Conservation (phyloP, 2,113 vertebrate genomes). For the Ailurus styani region DNA sequence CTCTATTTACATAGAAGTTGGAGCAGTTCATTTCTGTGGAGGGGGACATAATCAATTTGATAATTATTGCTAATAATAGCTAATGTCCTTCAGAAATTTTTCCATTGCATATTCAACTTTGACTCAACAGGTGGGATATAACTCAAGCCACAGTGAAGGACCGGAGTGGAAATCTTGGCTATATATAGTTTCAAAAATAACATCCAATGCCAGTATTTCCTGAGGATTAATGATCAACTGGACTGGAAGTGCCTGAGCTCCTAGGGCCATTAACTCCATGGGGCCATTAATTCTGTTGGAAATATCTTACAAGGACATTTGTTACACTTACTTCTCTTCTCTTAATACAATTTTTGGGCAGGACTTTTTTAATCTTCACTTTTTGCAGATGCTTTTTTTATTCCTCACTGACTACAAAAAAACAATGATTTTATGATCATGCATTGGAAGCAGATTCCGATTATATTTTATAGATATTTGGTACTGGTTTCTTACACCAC, state of each 20-base stretch:
- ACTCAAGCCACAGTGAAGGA: constrained; percentile 7
- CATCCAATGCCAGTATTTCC: constrained; percentile 59
- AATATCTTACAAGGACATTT: constrained; percentile 67
- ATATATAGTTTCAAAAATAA: constrained; percentile 69
- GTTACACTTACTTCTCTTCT: constrained; percentile 38
- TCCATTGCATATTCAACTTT: not conserved
- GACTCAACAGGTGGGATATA: constrained; percentile 50
- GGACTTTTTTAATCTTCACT: not conserved
- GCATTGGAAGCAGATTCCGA: not conserved
- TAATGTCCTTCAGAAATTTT: not conserved
- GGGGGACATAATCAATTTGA: not conserved
- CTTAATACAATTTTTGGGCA: constrained; percentile 20
- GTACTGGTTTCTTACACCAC: not conserved
- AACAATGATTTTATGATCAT: not conserved
- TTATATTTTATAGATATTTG: not conserved
- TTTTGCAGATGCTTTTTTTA: constrained; percentile 12
- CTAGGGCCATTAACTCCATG: constrained; percentile 74
- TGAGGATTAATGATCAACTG: constrained; percentile 76
- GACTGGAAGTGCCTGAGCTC: constrained; percentile 71
- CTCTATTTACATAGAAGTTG: not conserved
- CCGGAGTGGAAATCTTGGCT: constrained; percentile 31
- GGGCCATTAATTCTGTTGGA: constrained; percentile 76
- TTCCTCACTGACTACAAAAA: not conserved
- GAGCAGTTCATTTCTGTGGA: not conserved
- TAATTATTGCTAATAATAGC: not conserved